Evolutionary conservation across 2,888 invertebrate species (phyloP).

Genomic region (Plutella xylostella): DNA sequence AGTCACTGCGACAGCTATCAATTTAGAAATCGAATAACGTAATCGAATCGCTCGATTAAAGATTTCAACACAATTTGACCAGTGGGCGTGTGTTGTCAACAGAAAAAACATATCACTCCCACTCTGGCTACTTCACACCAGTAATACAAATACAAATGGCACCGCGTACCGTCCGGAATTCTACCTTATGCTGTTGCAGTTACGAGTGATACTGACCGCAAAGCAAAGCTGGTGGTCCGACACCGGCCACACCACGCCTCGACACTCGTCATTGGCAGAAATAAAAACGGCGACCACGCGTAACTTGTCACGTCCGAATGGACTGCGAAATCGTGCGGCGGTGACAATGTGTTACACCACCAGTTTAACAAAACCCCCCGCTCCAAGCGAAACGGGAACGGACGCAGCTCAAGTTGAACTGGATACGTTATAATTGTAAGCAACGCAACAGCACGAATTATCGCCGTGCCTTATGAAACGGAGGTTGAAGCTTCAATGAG

Average conservation of each 20-base stretch:
- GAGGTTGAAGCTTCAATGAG: conserved; percentile 62
- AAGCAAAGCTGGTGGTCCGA: conserved; percentile 32
- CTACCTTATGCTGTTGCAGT: conserved; percentile 11
- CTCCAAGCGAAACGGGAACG: conserved; percentile 13
- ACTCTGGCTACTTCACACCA: conserved; percentile 44
- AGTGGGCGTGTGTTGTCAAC: conserved; percentile 57
- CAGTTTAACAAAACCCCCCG: conserved; percentile 19
- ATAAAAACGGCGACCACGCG: conserved; percentile 68
- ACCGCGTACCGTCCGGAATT: conserved; percentile 9
- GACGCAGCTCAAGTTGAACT: conserved; percentile 30
- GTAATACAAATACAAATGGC: conserved; percentile 38
- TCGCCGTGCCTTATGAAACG: conserved; percentile 64
- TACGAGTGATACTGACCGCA: conserved; percentile 30
- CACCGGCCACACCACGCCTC: conserved; percentile 62
- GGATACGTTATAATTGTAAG: conserved; percentile 38
- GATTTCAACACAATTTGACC: conserved; percentile 37
- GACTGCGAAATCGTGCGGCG: conserved; percentile 64
- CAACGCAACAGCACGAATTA: too few species aligned
- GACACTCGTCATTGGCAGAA: conserved; percentile 69
- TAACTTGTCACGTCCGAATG: conserved; percentile 65
- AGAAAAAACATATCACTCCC: conserved; percentile 67
- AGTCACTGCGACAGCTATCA: conserved; percentile 1
- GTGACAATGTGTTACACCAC: conserved; percentile 61
- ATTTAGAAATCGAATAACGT: conserved; percentile 41
- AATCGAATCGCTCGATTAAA: conserved; percentile 31